These are phyloP conservation scores for Pachycephala philippinensis DNA, from an alignment of 2,113 vertebrate species.

Conservation along the genomic window DNA sequence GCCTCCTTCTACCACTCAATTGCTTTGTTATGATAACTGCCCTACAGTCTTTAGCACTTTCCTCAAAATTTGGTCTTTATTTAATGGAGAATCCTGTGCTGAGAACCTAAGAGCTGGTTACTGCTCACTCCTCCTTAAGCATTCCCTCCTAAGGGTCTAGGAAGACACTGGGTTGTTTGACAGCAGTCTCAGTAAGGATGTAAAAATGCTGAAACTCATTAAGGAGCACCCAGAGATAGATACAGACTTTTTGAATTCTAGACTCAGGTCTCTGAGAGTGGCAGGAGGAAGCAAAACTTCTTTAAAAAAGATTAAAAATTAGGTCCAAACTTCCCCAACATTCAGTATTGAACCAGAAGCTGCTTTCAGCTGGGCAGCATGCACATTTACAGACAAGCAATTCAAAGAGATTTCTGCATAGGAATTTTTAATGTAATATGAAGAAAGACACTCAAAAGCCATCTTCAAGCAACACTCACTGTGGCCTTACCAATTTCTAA, in stretches of 20 bases:
- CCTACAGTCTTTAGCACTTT: background rate
- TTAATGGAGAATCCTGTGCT: background rate
- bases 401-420: background rate
- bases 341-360: background rate
- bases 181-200: background rate
- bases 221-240: background rate
- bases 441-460: background rate
- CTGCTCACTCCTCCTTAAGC: background rate
- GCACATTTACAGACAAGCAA: background rate
- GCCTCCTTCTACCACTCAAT: background rate
- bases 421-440: background rate
- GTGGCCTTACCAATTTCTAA: background rate
- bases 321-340: background rate
- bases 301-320: background rate
- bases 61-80: background rate
- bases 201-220: background rate
- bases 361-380: background rate
- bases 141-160: background rate
- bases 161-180: background rate
- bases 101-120: background rate
- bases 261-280: background rate
- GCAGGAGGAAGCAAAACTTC: background rate
- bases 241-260: background rate
- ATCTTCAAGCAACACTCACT: background rate
- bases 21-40: background rate